phyloP scores from a whole-genome alignment of 2,113 vertebrate genomes.

The Tringa solitaria region DNA sequence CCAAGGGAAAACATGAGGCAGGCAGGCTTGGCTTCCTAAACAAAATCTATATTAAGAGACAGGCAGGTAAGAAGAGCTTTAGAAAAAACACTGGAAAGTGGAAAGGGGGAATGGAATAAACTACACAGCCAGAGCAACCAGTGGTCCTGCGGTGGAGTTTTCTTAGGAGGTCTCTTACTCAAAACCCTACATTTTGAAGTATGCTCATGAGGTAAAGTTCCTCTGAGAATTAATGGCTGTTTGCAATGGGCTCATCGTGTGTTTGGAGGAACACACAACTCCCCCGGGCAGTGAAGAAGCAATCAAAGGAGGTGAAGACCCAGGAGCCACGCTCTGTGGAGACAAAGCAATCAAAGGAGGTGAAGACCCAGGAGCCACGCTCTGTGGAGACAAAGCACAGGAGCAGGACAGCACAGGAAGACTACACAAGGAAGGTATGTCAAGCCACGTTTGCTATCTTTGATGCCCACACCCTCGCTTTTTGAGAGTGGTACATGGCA shows the following conservation, averaged over 20 bases:
- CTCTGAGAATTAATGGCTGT: not conserved
- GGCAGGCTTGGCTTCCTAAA: slow-evolving; percentile 20
- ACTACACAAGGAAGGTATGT: not conserved
- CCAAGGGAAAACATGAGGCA: slow-evolving; percentile 61
- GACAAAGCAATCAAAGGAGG: not conserved
- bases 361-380: too few species aligned
- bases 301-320: not conserved
- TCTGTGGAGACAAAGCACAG: too few species aligned
- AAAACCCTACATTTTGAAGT: not conserved
- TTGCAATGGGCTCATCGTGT: rapidly evolving
- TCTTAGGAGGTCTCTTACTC: not conserved
- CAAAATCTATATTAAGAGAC: slow-evolving; percentile 22
- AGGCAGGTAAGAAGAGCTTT: slow-evolving; percentile 1
- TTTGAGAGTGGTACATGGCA: not conserved
- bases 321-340: not conserved
- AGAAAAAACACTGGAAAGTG: not conserved
- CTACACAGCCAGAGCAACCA: not conserved
- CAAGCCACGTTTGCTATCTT: not conserved
- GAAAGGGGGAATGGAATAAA: slow-evolving; percentile 48
- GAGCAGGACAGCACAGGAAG: not conserved
- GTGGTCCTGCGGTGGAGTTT: not conserved
- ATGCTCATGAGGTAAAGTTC: not conserved
- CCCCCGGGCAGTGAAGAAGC: not conserved
- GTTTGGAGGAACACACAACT: not conserved
- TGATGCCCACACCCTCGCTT: not conserved